Evolutionary conservation across 2,888 invertebrate genomes (phyloP).

Genomic region (Campoplex capitator): DNA sequence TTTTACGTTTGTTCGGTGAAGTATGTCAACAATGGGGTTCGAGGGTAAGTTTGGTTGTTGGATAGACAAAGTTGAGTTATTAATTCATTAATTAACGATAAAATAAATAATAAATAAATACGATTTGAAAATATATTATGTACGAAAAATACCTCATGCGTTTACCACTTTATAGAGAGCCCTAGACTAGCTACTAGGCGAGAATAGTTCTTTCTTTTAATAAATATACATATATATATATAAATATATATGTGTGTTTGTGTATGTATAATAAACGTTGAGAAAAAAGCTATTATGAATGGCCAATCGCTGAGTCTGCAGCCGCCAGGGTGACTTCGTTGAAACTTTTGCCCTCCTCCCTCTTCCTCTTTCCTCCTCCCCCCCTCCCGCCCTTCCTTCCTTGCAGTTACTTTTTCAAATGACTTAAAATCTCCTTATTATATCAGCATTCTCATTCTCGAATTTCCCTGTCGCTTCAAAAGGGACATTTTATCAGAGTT

Average conservation of each 20-base stretch:
- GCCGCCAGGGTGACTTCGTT: slow-evolving; percentile 75
- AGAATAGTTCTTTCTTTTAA: slow-evolving; percentile 73
- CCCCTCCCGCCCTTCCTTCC: background rate
- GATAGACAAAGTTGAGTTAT: slow-evolving; percentile 79
- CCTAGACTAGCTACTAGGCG: slow-evolving; percentile 84
- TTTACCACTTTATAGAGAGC: slow-evolving; percentile 83
- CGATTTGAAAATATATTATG: slow-evolving; percentile 79
- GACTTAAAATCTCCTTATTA: background rate
- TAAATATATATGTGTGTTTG: slow-evolving; percentile 24
- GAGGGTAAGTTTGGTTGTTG: slow-evolving; percentile 37
- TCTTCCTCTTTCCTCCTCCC: slow-evolving; percentile 45
- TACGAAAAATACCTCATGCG: slow-evolving; percentile 84
- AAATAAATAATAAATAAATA: slow-evolving; percentile 80
- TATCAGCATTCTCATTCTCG: slow-evolving; percentile 20
- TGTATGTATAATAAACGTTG: slow-evolving; percentile 53
- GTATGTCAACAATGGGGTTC: background rate
- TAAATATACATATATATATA: slow-evolving; percentile 34
- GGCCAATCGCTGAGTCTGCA: slow-evolving; percentile 78
- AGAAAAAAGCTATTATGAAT: slow-evolving; percentile 77
- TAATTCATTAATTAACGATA: slow-evolving; percentile 81
- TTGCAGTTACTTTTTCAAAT: slow-evolving; percentile 32
- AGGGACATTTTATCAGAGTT: background rate
- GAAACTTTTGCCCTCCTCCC: slow-evolving; percentile 56
- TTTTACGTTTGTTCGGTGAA: background rate
- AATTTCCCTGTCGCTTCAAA: slow-evolving; percentile 3